phyloP scores from a whole-genome alignment of 2,888 invertebrate species.

The Aromia moschata region DNA sequence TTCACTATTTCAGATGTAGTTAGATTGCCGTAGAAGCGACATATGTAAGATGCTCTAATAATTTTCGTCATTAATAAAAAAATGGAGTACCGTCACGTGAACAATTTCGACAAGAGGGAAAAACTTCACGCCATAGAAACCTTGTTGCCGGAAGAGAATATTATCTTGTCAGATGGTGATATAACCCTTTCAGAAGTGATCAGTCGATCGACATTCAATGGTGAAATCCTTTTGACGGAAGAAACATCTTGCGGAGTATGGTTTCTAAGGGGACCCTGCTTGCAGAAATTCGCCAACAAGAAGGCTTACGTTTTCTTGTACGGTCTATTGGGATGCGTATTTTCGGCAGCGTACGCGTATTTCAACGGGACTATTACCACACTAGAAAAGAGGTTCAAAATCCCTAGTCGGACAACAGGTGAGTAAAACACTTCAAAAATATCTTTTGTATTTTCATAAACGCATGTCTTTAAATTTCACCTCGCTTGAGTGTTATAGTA shows the following conservation, averaged over 20 bases:
- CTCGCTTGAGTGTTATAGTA: too few relatives aligned
- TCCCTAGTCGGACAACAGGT: conserved; percentile 76
- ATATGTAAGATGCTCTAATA: background rate
- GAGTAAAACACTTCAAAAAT: conserved; percentile 42
- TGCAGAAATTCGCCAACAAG: conserved; percentile 71
- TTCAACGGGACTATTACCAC: conserved; percentile 80
- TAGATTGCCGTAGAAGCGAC: background rate
- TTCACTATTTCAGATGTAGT: background rate
- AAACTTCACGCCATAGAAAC: background rate
- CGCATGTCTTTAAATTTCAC: too few relatives aligned
- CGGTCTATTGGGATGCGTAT: conserved; percentile 74
- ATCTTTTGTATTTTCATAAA: too few relatives aligned
- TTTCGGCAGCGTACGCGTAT: conserved; percentile 75
- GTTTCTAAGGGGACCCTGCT: conserved; percentile 67
- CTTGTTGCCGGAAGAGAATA: conserved; percentile 1
- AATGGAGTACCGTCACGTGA: too few relatives aligned
- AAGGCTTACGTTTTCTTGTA: conserved; percentile 71
- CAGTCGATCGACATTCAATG: conserved; percentile 24
- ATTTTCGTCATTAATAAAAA: conserved; percentile 6
- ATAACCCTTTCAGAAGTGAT: conserved; percentile 21
- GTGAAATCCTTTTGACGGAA: conserved; percentile 62
- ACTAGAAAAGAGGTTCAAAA: conserved; percentile 77
- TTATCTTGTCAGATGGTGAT: conserved; percentile 16
- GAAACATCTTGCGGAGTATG: conserved; percentile 74
- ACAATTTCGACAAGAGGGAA: background rate